Evolutionary conservation across 2,888 invertebrate species (phyloP), one percentile per base, ranked within the genome.

Genomic region (Eristalinus sepulchralis): DNA sequence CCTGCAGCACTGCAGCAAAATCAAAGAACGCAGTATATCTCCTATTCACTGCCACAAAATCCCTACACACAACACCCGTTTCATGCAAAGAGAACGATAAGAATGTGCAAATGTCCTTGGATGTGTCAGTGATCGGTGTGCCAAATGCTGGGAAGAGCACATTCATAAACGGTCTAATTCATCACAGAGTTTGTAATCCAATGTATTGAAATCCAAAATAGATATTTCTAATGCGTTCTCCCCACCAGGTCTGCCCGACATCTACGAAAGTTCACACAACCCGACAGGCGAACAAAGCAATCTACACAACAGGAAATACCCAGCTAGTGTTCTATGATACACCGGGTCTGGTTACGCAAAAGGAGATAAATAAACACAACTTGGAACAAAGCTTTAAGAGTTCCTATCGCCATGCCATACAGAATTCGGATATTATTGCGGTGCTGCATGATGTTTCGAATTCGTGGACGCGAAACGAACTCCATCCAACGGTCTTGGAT

Each of bases 101-200:
- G 59, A 60, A 59, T 62, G 59, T 59, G 10, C 89, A 92, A 71
- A 89, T 89, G 64, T 88, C 91, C 0, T 85, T 92, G 13, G 89
- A 91, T 55, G 95, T 98, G 31, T 97, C 98, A 8, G 95, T 99
- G 24, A 95, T 99, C 88, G 99, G 99, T 2, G 94, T 96, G 13
- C 99, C 99, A 3, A 99, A 99, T 94, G 96, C 96, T 67, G 99
- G 99, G 33, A 99, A 99, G 92, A 99, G 99, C 91, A 98, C 98
- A 0, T 94, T 99, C 34, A 96, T 98, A 34, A 99, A 99, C 93
- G 94, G 95, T 90, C 94, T 99, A 27, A 94, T 97, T 72, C 95
- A 96, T 87, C 94, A 96, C 91, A 95, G 95, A 92, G 97, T 97
- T 92, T 91, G 92, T 91, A 22, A 62, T 68, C 13, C 10, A 11